Evolutionary conservation across 2,888 invertebrate species (phyloP).

Genomic region (Nomada ferruginata): DNA sequence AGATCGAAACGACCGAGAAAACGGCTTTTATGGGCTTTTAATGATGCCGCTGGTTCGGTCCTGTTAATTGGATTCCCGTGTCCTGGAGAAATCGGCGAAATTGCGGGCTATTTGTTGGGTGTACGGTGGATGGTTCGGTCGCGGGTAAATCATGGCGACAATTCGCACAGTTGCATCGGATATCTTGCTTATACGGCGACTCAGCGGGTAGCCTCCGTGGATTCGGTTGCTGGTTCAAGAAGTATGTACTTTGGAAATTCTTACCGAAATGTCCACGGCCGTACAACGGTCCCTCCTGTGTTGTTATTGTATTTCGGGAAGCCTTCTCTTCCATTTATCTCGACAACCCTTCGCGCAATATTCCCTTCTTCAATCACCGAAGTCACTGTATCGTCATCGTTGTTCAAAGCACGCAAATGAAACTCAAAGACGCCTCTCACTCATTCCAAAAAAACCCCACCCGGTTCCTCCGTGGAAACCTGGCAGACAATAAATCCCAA

Average conservation of each 20-base stretch:
- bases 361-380: no score
- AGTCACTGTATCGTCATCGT: no score
- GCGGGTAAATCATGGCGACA: conserved; percentile 34
- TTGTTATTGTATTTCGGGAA: no score
- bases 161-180: conserved; percentile 24
- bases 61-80: conserved; percentile 54
- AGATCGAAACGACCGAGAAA: background rate
- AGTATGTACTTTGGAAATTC: conserved; percentile 4
- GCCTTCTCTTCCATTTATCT: no score
- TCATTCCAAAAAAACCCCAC: background rate
- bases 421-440: background rate
- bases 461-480: no score
- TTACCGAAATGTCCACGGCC: conserved; percentile 38
- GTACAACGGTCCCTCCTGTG: background rate
- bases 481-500: background rate
- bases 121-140: background rate
- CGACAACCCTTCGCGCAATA: no score
- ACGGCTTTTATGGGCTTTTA: conserved; percentile 23
- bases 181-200: conserved; percentile 29
- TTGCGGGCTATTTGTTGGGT: conserved; percentile 33
- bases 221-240: conserved; percentile 6
- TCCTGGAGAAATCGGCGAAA: conserved; percentile 34
- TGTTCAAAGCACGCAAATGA: no score
- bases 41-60: conserved; percentile 13
- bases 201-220: conserved; percentile 14